Conservation (phyloP, 2,113 vertebrate species). For the Peromyscus maniculatus region DNA sequence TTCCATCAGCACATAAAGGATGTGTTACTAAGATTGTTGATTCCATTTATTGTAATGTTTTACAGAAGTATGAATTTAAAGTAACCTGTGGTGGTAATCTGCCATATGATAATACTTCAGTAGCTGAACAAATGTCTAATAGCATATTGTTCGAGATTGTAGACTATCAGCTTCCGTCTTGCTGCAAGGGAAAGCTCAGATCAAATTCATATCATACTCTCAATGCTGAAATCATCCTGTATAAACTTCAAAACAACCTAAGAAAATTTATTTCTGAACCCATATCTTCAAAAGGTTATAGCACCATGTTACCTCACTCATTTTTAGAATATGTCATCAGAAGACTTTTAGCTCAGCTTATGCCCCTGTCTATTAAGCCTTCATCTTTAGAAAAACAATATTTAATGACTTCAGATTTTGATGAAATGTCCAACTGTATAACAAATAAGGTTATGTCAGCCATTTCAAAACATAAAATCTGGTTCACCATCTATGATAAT, state of each 20-base stretch:
- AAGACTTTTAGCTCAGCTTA: constrained; percentile 74
- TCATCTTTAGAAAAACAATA: constrained; percentile 18
- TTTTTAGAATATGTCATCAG: constrained; percentile 79
- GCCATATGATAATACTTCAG: background rate
- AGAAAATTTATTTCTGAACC: constrained; percentile 28
- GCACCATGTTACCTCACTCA: constrained; percentile 74
- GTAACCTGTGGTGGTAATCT: background rate
- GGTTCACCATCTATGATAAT: constrained; percentile 71
- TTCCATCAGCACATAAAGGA: constrained; percentile 69
- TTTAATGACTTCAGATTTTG: constrained; percentile 58
- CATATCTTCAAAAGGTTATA: constrained; percentile 7
- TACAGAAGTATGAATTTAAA: constrained; percentile 66
- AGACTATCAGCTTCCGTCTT: constrained; percentile 75
- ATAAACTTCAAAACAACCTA: constrained; percentile 72
- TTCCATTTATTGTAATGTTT: constrained; percentile 68
- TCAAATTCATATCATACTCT: constrained; percentile 54
- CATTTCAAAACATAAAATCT: constrained; percentile 82
- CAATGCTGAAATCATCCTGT: constrained; percentile 72
- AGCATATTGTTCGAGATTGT: constrained; percentile 71
- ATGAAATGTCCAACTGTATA: constrained; percentile 72
- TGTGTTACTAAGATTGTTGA: constrained; percentile 69
- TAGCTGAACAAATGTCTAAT: constrained; percentile 65
- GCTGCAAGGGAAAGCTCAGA: constrained; percentile 1
- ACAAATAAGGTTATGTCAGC: constrained; percentile 74
- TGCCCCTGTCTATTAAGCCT: background rate